Percentiles rank a stretch among this genome's conserved stretches.
phyloP scores from a whole-genome alignment of 1,140 invertebrate species.

The Anastatus disparis region DNA sequence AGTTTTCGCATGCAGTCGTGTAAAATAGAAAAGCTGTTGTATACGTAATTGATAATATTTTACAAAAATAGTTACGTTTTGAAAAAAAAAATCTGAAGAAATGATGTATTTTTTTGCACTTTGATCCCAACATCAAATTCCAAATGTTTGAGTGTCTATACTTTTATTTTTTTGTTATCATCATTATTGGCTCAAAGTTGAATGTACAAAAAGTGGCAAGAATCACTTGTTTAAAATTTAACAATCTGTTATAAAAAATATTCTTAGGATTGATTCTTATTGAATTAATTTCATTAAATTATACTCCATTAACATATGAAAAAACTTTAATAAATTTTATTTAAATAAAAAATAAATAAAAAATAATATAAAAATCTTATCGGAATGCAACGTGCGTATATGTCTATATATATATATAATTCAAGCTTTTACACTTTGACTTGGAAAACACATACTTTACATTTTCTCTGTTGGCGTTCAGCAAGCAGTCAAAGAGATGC shows the following conservation, averaged over 20 bases:
- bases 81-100: background rate
- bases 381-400: background rate
- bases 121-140: no score
- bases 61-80: slow-evolving; percentile 2
- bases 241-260: no score
- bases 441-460: background rate
- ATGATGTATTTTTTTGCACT: background rate
- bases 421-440: background rate
- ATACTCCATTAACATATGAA: background rate
- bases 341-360: background rate
- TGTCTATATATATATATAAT: no score
- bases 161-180: no score
- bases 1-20: background rate
- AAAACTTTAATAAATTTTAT: background rate
- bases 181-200: no score
- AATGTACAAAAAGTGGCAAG: no score
- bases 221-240: no score
- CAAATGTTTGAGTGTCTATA: no score
- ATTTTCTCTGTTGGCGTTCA: no score
- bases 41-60: slow-evolving; percentile 21
- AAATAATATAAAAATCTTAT: background rate
- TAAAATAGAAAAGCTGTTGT: background rate
- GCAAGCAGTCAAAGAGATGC: no score
- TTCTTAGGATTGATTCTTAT: background rate
- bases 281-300: slow-evolving; percentile 1